Evolutionary conservation across 2,797 vertebrate species (phyloP), one percentile per base, ranked within the genome.

Genomic region (Clamator glandarius): DNA sequence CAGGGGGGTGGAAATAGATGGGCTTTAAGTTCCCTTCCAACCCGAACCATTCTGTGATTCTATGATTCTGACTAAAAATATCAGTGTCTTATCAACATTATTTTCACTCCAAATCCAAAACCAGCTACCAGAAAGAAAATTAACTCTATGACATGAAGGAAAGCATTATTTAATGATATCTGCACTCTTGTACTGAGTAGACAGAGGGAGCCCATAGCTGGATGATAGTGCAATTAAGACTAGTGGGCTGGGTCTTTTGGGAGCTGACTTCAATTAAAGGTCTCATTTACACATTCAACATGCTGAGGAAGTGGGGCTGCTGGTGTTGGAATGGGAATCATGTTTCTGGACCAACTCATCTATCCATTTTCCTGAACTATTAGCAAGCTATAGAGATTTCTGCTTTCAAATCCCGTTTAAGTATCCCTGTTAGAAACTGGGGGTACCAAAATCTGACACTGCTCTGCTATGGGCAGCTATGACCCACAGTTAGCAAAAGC

Each of bases 141-240:
- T 48, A 48, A 9, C 46, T 48, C 46, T 48, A 42, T 16, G 42
- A 42, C 17, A 11, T 0, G 3, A 41, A 88, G 73, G 44, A 63
- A 79, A 84, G 72, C 50, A 11, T 68, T 64, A 28, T 62, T 39
- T 92, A 84, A 89, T 28, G 87, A 79, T 70, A 76, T 63, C 75
- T 70, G 74, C 6, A 6, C 59, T 67, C 74, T 58, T 0, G 0
- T 54, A 59, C 48, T 48, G 24, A 6, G 52, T 4, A 36, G 55
- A 19, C 23, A 51, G 59, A 76, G 48, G 77, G 82, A 54, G 63
- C 44, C 84, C 63, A 6, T 6, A 39, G 70, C 48, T 62, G 70
- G 74, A 21, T 42, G n/a, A 62, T 0, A 11, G 58, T 0, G 1
- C 33, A 80, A 26, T 89, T 89, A 51, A 0, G 1, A 81, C 46